These are phyloP conservation scores for Leptobrachium leishanense DNA, from an alignment of 2,113 vertebrate genomes.

Conservation along the genomic window DNA sequence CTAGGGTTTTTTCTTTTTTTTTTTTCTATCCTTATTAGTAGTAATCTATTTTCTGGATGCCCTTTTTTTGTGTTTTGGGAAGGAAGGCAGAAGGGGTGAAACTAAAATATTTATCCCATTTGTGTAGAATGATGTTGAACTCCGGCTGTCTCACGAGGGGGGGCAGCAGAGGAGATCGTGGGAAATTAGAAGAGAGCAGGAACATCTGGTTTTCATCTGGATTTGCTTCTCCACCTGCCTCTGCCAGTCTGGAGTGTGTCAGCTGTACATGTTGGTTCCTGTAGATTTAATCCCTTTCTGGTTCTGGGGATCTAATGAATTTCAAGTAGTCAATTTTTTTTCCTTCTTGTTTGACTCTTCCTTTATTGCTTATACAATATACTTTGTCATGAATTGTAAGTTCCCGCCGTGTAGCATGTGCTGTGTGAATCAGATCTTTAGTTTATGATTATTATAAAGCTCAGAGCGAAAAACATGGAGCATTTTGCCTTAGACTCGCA, in stretches of 20 bases:
- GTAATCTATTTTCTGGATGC: not conserved
- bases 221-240: slow-evolving; percentile 39
- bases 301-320: not conserved
- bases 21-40: not conserved
- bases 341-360: no score
- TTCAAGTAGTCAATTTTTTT: not conserved
- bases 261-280: not conserved
- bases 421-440: no score
- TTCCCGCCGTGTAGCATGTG: no score
- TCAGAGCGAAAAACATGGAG: no score
- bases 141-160: slow-evolving; percentile 43
- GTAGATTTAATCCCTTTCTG: not conserved
- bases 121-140: slow-evolving; percentile 11
- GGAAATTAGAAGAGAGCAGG: slow-evolving; percentile 25
- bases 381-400: no score
- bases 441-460: no score
- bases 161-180: slow-evolving; percentile 36
- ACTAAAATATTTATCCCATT: slow-evolving; percentile 45
- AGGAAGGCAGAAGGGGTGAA: slow-evolving; percentile 19
- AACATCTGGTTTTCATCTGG: slow-evolving; percentile 48
- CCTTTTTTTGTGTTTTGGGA: not conserved
- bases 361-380: no score
- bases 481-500: no score
- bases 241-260: slow-evolving; percentile 27
- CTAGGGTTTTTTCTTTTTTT: not conserved